Evolutionary conservation across 2,888 invertebrate species (phyloP), one percentile per base, ranked within the genome.

Genomic region (Pseudococcus longispinus): DNA sequence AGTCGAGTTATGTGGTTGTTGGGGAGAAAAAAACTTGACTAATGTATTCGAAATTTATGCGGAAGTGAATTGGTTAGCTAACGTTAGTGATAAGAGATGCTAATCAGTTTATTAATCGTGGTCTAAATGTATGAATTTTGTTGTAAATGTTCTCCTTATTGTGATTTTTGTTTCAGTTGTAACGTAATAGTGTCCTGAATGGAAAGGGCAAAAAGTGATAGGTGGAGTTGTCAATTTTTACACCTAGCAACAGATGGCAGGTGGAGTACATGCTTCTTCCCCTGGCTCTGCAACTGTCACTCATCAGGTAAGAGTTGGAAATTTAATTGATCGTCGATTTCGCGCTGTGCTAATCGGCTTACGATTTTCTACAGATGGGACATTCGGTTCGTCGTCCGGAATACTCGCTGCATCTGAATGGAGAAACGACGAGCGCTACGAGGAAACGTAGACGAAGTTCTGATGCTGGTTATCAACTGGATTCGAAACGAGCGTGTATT

Each of bases 211-310:
- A 85, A 44, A 44, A 85, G 85, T 74, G 85, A 74, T 85, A 74
- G 85, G 85, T 85, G 85, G 85, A 85, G 74, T 51, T 85, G 37
- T 85, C 85, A 85, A 70, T 74, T 85, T 85, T 85, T 85, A 74
- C 85, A 85, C 85, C 85, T 85, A 85, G 85, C 85, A 85, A 85
- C 85, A 85, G 85, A 85, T 85, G 85, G 85, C 85, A 85, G 85
- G 85, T 85, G 85, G 85, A 74, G 74, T 85, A 85, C 85, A 85
- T 85, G 85, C 85, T 44, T 85, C 85, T 85, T 85, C 85, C 74
- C 85, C 85, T 74, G 85, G 85, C 42, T 85, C 85, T 74, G 85
- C 85, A 74, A 85, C 85, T 85, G 85, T 85, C 85, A 77, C 85
- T 74, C 85, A 85, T 85, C 85, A 85, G 85, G 85, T 85, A 84